These are phyloP conservation scores for Montifringilla adamsi DNA, from an alignment of 2,113 vertebrate species.

Conservation along the genomic window DNA sequence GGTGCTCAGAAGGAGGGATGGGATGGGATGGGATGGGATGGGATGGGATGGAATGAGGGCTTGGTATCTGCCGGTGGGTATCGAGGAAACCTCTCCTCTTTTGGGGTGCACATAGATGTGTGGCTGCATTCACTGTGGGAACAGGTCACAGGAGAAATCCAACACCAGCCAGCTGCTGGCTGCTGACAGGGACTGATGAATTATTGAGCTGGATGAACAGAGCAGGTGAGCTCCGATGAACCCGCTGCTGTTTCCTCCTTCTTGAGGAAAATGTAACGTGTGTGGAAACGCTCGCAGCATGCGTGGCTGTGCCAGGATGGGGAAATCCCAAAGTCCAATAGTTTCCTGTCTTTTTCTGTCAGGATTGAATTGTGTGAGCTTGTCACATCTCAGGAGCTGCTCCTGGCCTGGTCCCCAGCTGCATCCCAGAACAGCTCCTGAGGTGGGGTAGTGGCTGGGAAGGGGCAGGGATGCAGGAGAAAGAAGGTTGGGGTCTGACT, in stretches of 20 bases:
- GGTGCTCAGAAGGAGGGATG: not conserved
- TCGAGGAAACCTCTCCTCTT: not conserved
- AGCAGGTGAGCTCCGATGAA: not conserved
- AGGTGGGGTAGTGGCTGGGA: not conserved
- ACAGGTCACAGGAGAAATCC: not conserved
- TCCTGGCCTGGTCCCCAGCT: not conserved
- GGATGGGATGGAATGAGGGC: fast-evolving
- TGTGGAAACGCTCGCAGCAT: fast-evolving
- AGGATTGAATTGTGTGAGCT: not conserved
- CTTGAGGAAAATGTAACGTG: not conserved
- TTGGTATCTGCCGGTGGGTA: not conserved
- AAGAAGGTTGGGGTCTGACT: not conserved
- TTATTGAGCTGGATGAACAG: not conserved
- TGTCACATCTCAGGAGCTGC: not conserved
- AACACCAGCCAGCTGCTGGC: not conserved
- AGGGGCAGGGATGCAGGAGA: not conserved
- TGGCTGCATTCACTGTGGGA: fast-evolving
- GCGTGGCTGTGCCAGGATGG: fast-evolving
- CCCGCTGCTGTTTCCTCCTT: not conserved
- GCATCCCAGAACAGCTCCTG: not conserved
- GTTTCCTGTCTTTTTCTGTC: not conserved
- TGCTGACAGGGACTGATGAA: not conserved
- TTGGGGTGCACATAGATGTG: fast-evolving
- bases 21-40: not conserved
- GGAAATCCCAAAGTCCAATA: not conserved